A percentile compares a stretch with the other conserved stretches of the same genome.
Conservation (phyloP, 2,888 invertebrate species). For the Pristionchus mayeri region DNA sequence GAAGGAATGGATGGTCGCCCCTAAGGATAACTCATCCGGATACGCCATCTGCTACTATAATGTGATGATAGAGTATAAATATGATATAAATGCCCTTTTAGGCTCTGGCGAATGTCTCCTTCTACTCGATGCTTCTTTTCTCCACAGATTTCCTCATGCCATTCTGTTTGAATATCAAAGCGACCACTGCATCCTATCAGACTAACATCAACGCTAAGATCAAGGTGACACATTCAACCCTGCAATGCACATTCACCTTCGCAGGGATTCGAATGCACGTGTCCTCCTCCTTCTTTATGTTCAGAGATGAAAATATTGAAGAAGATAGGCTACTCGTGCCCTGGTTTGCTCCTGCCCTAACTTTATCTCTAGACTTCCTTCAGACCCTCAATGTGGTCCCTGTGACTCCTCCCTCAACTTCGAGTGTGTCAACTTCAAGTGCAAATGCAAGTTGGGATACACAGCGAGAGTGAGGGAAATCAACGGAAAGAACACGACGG, state of each 20-base stretch:
- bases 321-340: neutral
- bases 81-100: neutral
- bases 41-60: constrained; percentile 48
- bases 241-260: neutral
- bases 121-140: neutral
- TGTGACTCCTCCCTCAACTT: constrained; percentile 17
- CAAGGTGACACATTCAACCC: neutral
- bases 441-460: constrained; percentile 42
- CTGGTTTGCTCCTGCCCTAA: neutral
- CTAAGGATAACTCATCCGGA: constrained; percentile 41
- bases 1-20: constrained; percentile 49
- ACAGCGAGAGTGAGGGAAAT: neutral
- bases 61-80: neutral
- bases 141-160: neutral
- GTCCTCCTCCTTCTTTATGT: neutral
- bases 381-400: constrained; percentile 1
- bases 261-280: constrained; percentile 39
- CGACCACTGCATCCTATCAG: neutral
- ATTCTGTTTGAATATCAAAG: neutral
- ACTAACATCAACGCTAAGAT: neutral
- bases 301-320: neutral
- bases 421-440: constrained; percentile 35
- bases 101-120: neutral
- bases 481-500: neutral
- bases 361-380: neutral